Conservation (phyloP, 2,797 vertebrate species). For the Sebastes reedi region DNA sequence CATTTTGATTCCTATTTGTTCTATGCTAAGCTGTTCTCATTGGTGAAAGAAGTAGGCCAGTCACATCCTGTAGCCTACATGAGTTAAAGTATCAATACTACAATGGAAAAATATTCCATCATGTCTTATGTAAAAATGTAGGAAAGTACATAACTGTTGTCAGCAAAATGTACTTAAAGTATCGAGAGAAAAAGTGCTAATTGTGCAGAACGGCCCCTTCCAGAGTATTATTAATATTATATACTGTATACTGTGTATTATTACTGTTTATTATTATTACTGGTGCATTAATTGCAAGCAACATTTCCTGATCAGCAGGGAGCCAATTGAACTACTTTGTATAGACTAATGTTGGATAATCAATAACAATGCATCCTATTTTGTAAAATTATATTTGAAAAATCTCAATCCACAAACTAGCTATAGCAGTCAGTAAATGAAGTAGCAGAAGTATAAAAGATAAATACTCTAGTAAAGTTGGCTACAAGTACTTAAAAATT, state of each 20-base stretch:
- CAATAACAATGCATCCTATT: neutral
- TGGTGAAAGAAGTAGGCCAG: neutral
- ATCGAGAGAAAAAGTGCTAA: fast-evolving
- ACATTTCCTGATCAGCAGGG: neutral
- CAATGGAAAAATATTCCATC: neutral
- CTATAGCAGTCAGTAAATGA: neutral
- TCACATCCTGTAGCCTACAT: neutral
- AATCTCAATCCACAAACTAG: neutral
- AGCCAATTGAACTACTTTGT: neutral
- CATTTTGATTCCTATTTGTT: too few relatives aligned
- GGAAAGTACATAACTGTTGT: neutral
- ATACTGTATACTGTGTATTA: neutral
- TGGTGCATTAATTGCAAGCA: neutral
- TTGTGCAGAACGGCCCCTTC: neutral
- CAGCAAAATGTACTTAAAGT: too few relatives aligned
- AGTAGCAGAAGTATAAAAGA: neutral
- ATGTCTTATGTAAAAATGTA: neutral
- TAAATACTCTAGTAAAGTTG: neutral
- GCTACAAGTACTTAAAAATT: neutral
- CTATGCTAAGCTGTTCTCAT: neutral
- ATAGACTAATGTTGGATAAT: neutral
- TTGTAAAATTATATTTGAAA: neutral
- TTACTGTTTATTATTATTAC: too few relatives aligned
- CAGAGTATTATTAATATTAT: neutral
- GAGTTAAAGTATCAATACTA: neutral